Conservation (phyloP, 2,797 vertebrate species). For the Phyllotis vaccarum region DNA sequence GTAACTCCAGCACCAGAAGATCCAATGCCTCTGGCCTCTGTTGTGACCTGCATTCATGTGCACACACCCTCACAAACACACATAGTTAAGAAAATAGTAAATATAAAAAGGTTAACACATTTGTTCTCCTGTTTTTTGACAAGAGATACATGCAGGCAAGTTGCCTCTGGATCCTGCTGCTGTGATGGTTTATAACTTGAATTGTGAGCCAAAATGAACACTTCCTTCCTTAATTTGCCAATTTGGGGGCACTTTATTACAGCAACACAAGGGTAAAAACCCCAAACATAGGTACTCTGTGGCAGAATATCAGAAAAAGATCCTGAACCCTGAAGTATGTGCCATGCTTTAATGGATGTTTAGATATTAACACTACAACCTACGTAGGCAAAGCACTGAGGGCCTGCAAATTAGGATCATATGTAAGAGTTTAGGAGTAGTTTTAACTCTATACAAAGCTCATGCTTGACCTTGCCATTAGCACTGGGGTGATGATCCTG, state of each 20-base stretch:
- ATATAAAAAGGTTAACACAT: neutral
- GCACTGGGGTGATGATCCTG: neutral
- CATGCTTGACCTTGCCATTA: neutral
- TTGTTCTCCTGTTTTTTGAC: neutral
- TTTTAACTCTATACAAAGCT: neutral
- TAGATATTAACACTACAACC: neutral
- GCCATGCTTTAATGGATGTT: neutral
- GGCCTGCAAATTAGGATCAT: neutral
- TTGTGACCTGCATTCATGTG: neutral
- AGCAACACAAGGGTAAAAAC: neutral
- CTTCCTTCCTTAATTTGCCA: neutral
- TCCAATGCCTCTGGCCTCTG: neutral
- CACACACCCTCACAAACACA: neutral
- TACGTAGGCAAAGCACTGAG: neutral
- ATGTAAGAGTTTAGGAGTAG: neutral
- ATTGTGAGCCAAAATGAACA: neutral
- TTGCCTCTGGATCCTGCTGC: neutral
- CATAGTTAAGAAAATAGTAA: neutral
- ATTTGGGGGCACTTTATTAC: neutral
- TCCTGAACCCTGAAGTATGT: neutral
- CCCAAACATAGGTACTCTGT: neutral
- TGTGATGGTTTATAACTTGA: neutral
- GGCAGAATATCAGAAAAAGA: neutral
- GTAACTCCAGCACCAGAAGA: neutral
- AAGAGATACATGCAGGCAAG: neutral